Evolutionary conservation across 2,797 vertebrate genomes (phyloP).

Genomic region (Manis javanica): DNA sequence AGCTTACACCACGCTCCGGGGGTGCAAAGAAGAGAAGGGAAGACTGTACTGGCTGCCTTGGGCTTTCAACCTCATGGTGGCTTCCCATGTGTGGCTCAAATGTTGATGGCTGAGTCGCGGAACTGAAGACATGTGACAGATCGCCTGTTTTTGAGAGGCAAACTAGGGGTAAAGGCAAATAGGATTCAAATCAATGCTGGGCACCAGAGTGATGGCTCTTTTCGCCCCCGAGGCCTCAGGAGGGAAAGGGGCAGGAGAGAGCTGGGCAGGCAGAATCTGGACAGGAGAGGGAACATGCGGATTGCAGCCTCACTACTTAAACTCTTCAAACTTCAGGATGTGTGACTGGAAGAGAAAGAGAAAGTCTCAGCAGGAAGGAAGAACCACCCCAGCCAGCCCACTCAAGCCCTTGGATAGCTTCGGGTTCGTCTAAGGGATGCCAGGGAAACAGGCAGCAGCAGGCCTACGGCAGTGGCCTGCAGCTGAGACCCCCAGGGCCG

Average conservation of each 20-base stretch:
- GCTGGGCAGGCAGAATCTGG: neutral
- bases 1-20: neutral
- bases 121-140: neutral
- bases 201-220: neutral
- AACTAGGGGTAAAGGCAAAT: neutral
- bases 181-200: neutral
- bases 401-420: neutral
- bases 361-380: neutral
- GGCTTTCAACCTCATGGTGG: neutral
- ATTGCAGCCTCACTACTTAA: neutral
- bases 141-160: neutral
- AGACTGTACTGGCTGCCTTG: neutral
- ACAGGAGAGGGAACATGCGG: neutral
- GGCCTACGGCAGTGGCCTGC: neutral
- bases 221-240: neutral
- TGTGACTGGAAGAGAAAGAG: neutral
- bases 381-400: rapidly evolving
- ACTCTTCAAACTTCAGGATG: conserved; percentile 42
- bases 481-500: neutral
- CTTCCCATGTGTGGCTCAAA: neutral
- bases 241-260: neutral
- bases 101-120: neutral
- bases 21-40: neutral
- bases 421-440: neutral
- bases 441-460: neutral